These are phyloP conservation scores for Uromys caudimaculatus DNA, from an alignment of 2,797 vertebrate species.

Conservation along the genomic window DNA sequence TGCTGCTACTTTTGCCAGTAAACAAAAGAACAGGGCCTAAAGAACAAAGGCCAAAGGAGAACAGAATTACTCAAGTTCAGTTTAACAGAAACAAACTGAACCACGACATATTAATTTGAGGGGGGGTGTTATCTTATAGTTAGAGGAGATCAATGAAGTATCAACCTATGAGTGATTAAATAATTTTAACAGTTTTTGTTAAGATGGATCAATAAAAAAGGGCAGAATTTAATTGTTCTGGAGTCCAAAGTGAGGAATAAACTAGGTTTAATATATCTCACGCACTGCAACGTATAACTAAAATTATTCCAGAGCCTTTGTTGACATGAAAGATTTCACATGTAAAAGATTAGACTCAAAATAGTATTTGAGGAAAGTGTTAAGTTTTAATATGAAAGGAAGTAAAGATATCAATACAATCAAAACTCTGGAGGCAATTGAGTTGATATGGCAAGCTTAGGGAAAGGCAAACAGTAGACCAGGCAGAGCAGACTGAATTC, in stretches of 20 bases:
- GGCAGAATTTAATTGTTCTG: slow-evolving; percentile 4
- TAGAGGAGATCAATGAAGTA: background rate
- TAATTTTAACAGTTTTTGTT: slow-evolving; percentile 27
- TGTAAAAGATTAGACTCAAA: background rate
- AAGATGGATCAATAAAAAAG: slow-evolving; percentile 9
- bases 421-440: background rate
- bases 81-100: slow-evolving; percentile 35
- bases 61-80: slow-evolving; percentile 34
- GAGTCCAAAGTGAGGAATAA: background rate
- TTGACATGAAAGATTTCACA: slow-evolving; percentile 16
- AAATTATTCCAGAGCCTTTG: background rate
- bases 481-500: slow-evolving; percentile 22
- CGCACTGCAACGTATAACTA: background rate
- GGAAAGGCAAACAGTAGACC: background rate
- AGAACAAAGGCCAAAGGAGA: slow-evolving; percentile 38
- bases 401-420: background rate
- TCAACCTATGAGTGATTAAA: slow-evolving; percentile 2
- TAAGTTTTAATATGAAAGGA: background rate
- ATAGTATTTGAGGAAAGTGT: background rate
- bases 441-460: background rate
- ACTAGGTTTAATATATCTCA: slow-evolving; percentile 4
- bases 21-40: slow-evolving; percentile 6
- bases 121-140: background rate
- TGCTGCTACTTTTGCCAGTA: slow-evolving; percentile 19
- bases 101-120: background rate